Evolutionary conservation across 2,113 vertebrate genomes (phyloP).

Genomic region (Erinaceus europaeus): DNA sequence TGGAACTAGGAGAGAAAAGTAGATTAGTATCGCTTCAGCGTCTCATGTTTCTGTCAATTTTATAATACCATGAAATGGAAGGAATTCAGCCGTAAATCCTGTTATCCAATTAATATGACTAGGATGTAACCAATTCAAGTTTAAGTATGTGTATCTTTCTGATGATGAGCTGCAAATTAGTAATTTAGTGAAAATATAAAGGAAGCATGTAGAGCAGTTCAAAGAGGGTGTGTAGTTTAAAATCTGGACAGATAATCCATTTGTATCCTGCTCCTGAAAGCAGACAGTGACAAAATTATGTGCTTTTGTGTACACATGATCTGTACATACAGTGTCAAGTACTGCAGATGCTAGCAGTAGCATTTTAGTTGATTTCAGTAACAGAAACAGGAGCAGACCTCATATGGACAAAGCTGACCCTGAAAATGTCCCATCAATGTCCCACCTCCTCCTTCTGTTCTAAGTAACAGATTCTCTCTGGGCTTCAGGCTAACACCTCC

Average conservation of each 20-base stretch:
- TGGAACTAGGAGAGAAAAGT: no score
- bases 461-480: background rate
- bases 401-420: background rate
- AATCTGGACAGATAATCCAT: background rate
- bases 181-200: background rate
- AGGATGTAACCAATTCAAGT: background rate
- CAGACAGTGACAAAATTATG: background rate
- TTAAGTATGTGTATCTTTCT: background rate
- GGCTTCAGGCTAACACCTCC: background rate
- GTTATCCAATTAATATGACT: background rate
- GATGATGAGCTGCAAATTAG: background rate
- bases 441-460: no score
- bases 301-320: background rate
- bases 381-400: background rate
- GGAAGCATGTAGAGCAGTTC: background rate
- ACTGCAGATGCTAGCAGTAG: background rate
- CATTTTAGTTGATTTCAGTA: background rate
- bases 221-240: background rate
- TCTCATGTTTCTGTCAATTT: background rate
- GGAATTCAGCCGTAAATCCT: background rate
- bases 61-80: background rate
- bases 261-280: background rate
- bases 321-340: fast-evolving
- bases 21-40: background rate
- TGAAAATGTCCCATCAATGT: background rate